phyloP scores from a whole-genome alignment of 2,888 invertebrate species.

The Drosophila neotestacea region DNA sequence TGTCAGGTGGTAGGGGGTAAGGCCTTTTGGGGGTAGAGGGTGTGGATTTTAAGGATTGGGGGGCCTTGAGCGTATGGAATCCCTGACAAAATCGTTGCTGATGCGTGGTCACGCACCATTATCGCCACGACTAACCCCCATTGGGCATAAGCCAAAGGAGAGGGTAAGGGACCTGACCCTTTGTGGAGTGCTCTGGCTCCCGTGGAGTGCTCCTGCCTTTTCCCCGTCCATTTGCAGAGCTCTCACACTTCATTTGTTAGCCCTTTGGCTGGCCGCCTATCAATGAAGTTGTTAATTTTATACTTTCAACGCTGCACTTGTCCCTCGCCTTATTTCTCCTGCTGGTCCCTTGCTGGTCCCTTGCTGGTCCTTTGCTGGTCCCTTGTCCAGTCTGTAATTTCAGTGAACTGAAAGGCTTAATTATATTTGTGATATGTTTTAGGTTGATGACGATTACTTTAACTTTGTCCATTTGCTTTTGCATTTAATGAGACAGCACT shows the following conservation, averaged over 20 bases:
- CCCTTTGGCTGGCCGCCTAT: conserved; percentile 64
- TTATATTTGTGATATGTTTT: conserved; percentile 51
- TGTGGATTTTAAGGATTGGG: not conserved
- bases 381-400: conserved; percentile 48
- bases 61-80: conserved; percentile 31
- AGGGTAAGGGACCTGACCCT: not conserved
- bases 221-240: not conserved
- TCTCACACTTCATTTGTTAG: conserved; percentile 59
- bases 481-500: conserved; percentile 7
- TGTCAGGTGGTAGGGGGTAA: not conserved
- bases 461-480: conserved; percentile 26
- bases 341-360: not conserved
- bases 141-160: conserved; percentile 17
- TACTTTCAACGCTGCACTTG: conserved; percentile 59
- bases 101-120: conserved; percentile 84
- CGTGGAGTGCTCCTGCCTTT: too few species aligned
- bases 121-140: conserved; percentile 58
- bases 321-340: not conserved
- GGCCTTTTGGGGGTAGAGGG: not conserved
- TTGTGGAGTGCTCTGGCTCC: conserved; percentile 1
- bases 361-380: not conserved
- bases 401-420: conserved; percentile 48
- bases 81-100: conserved; percentile 76
- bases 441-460: conserved; percentile 25
- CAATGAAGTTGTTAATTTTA: conserved; percentile 82